Conservation (phyloP, 2,888 invertebrate species). For the Andrena bicolor region DNA sequence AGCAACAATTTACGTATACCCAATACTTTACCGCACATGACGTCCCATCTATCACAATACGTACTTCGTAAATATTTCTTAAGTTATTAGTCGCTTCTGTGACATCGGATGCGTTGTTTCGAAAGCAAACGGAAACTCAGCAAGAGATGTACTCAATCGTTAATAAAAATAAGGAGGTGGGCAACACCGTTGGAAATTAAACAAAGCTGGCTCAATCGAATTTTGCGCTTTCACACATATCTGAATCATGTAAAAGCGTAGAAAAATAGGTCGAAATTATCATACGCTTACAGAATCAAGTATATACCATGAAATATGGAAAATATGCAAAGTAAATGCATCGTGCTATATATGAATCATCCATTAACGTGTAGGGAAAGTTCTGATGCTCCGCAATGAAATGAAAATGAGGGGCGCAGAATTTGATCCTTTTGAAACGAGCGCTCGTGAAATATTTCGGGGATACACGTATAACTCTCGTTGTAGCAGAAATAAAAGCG, state of each 20-base stretch:
- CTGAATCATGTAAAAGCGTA: constrained; percentile 4
- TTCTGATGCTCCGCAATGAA: background rate
- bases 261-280: constrained; percentile 29
- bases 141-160: background rate
- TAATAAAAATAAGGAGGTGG: background rate
- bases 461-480: background rate
- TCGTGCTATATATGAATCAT: constrained; percentile 5
- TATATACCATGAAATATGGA: constrained; percentile 1
- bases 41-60: background rate
- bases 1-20: background rate
- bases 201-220: background rate
- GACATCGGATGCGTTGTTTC: background rate
- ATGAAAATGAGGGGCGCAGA: background rate
- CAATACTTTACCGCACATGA: background rate
- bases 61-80: background rate
- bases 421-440: background rate
- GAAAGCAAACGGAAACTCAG: background rate
- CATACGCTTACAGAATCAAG: background rate
- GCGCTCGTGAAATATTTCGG: background rate
- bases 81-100: background rate
- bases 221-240: background rate
- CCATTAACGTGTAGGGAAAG: background rate
- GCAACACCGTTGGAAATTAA: constrained; percentile 9
- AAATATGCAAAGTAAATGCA: background rate
- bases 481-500: background rate